Base-by-base conservation (phyloP, 2,888 invertebrate genomes). In the Cenopis cana region DNA sequence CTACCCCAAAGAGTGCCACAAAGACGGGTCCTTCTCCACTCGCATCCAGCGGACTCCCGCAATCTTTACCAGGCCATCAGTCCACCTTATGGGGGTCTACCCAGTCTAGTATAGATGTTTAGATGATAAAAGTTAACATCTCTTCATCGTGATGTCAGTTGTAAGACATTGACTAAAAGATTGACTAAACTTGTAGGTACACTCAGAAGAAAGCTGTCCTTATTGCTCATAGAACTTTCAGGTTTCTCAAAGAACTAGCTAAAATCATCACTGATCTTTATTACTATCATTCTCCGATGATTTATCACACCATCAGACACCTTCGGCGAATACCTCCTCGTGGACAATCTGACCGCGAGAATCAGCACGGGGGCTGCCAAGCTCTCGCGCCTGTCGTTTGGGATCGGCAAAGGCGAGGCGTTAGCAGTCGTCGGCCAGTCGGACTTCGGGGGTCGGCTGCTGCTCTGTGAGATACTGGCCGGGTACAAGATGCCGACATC, bases 341-440 rank as follows among this genome's bases (percentile, higher is more conserved):
- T 82, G 0, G 73, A 78, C 4, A 81, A 87, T 56, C 55, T 91
- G 6, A 75, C 83, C 0, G 76, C 76, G 50, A 83, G 80, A 38
- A 12, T 69, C 2, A 52, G 49, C 0, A 84, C 85, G 1, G 12
- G 74, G 10, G n/a, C 17, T 0, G 86, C 80, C 72, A 60, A 74
- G 0, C 73, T 89, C 0, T 78, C 79, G 18, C 78, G 86, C 66
- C 72, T 91, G 1, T 82, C 81, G 74, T 75, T 92, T 0, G 89
- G 91, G 0, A n/a, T 92, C 10, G 82, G 81, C 0, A 86, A 82
- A 62, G 91, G 92, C 0, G 85, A 90, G 61, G 86, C 82, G 0
- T n/a, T 90, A 14, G 90, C 89, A 0, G 54, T 92, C 9, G 82
- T 89, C 0, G 91, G 91, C 0, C 75, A 88, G n/a, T 80, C 80